Evolutionary conservation across 2,113 vertebrate genomes (phyloP).

Genomic region (Capricornis sumatraensis): DNA sequence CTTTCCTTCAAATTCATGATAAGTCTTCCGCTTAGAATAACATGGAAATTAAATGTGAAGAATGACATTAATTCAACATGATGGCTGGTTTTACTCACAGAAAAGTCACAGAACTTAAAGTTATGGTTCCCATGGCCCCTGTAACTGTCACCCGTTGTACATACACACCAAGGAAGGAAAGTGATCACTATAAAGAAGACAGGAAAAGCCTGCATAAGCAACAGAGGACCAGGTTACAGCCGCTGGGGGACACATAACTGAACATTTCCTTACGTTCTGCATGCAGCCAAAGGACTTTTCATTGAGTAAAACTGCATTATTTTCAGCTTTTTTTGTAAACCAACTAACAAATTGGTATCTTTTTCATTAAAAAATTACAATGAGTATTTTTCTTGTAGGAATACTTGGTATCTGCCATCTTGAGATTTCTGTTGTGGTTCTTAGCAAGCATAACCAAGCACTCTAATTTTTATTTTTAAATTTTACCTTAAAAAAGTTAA

Average conservation of each 20-base stretch:
- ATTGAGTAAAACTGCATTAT: background rate
- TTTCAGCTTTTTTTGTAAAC: conserved; percentile 12
- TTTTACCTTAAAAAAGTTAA: background rate
- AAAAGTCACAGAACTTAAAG: conserved; percentile 68
- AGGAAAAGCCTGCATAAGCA: conserved; percentile 46
- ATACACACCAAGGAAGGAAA: conserved; percentile 63
- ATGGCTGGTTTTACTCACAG: conserved; percentile 61
- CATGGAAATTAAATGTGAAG: conserved; percentile 38
- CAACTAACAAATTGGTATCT: background rate
- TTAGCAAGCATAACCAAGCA: background rate
- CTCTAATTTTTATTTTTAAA: background rate
- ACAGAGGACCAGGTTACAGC: conserved; percentile 50
- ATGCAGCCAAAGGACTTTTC: conserved; percentile 25
- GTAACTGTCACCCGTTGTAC: conserved; percentile 71
- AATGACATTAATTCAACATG: conserved; percentile 56
- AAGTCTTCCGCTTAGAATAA: background rate
- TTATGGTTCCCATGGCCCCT: conserved; percentile 73
- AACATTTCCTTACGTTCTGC: conserved; percentile 29
- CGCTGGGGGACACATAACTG: conserved; percentile 69
- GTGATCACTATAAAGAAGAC: conserved; percentile 68
- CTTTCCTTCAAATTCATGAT: background rate
- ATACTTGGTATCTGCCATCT: background rate
- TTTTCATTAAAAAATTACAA: background rate
- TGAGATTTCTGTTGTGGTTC: background rate
- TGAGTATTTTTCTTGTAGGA: background rate